Percentiles rank a stretch among this genome's conserved stretches.
Conservation (phyloP, 2,113 vertebrate species). For the Phyllostomus hastatus region DNA sequence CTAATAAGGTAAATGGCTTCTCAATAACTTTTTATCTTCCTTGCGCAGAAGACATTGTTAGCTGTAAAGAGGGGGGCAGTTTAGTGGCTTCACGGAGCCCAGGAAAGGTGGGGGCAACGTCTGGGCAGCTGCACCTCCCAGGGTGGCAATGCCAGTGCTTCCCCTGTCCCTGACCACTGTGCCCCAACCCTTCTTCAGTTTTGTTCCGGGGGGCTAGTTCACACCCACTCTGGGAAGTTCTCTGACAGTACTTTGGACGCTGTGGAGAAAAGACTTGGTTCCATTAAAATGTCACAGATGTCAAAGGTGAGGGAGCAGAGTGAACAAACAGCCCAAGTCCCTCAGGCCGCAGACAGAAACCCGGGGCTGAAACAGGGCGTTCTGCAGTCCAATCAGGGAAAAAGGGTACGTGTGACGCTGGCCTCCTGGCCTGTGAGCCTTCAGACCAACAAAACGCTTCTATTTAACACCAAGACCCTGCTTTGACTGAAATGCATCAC, state of each 20-base stretch:
- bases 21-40: background rate
- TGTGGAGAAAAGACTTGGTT: background rate
- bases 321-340: background rate
- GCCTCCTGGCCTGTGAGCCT: background rate
- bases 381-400: background rate
- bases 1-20: background rate
- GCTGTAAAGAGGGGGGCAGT: accelerated
- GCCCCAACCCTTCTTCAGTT: background rate
- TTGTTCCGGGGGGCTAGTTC: background rate
- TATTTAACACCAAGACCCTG: background rate
- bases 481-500: background rate
- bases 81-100: background rate
- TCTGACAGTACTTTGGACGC: background rate
- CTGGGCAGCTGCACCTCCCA: accelerated
- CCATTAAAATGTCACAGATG: background rate
- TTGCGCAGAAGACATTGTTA: background rate
- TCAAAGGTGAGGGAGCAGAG: background rate
- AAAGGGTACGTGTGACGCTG: accelerated
- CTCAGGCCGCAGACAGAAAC: background rate
- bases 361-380: background rate
- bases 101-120: background rate
- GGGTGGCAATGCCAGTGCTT: accelerated
- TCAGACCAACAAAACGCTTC: background rate
- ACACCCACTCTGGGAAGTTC: background rate
- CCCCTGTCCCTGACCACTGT: background rate